Base-by-base conservation (phyloP, 1,140 invertebrate genomes). In the Aphelinus certus region DNA sequence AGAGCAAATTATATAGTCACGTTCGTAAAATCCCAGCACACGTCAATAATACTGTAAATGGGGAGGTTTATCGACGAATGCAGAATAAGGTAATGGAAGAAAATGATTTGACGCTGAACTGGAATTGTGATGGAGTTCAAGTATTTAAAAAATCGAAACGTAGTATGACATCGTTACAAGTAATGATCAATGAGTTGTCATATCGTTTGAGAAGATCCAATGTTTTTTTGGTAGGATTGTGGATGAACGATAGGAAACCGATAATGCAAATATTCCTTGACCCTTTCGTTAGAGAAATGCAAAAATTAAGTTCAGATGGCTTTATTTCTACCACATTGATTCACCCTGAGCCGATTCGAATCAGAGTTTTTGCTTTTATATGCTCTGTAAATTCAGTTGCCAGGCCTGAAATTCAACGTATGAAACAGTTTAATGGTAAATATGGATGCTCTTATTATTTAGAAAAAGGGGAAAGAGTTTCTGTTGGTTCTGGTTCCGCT, bases 141-240 rank as follows among this genome's bases (percentile, higher is more conserved):
- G 10, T 56, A 1, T 63, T 45, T 46, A 64, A 64, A 64, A 62
- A 53, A 2, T 77, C 79, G 7, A 79, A 78, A 63, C 26, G 68
- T 2, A 73, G 65, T 1, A 73, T 77, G 63, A 76, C 73, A 62
- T 64, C 78, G 47, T 48, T 79, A 7, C 53, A 70, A 73, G 67
- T 78, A 3, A 3, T 48, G n/a, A 77, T 79, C 7, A 77, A 77
- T 61, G 76, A 79, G 66, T 71, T 79, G 2, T 7, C 58, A 1
- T 79, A 77, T 60, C 45, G 69, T 62, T 51, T 10, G 10, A 77
- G 73, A 69, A 79, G 75, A 75, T 64, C 77, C 26, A 76, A 76
- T 64, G 72, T 78, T 7, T 58, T 78, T 3, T 61, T 80, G 7
- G 68, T n/a, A 56, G 76, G 74, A 61, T 51, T 79, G 10, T 79